Conservation (phyloP, 1,140 invertebrate genomes). For the Archivesica marissinica region DNA sequence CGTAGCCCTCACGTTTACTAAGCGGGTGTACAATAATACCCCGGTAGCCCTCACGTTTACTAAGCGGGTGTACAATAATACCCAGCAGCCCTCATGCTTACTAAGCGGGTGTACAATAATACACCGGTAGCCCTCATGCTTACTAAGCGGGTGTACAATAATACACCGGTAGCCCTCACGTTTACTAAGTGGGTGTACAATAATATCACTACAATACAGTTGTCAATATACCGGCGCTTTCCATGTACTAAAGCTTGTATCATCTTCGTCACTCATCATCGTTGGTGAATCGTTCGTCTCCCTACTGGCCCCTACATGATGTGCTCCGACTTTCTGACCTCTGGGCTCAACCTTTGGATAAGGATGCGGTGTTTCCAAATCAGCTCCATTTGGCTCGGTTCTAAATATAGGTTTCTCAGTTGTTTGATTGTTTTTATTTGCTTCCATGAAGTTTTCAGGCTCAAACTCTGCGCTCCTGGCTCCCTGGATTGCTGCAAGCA, state of each 20-base stretch:
- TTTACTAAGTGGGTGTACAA: too few species aligned
- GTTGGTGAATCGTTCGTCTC: constrained; percentile 49
- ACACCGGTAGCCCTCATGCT: too few species aligned
- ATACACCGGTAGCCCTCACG: too few species aligned
- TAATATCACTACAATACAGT: too few species aligned
- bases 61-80: too few species aligned
- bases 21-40: too few species aligned
- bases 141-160: too few species aligned
- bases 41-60: too few species aligned
- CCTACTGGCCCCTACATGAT: background rate
- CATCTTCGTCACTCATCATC: constrained; percentile 51
- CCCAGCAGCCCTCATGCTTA: too few species aligned
- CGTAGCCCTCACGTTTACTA: too few species aligned
- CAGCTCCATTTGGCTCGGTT: background rate
- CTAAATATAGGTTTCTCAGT: background rate
- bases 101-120: too few species aligned
- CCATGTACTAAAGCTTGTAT: constrained; percentile 57
- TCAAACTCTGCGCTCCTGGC: constrained; percentile 52
- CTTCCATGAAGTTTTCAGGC: constrained; percentile 33
- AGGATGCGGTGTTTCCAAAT: background rate
- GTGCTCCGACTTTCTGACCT: background rate
- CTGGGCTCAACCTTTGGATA: background rate
- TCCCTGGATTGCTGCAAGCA: constrained; percentile 51
- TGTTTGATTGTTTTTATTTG: background rate
- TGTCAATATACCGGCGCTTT: constrained; percentile 42